These are phyloP conservation scores for Cremastobaeus sp. DNA, from an alignment of 2,888 invertebrate genomes.

Conservation along the genomic window DNA sequence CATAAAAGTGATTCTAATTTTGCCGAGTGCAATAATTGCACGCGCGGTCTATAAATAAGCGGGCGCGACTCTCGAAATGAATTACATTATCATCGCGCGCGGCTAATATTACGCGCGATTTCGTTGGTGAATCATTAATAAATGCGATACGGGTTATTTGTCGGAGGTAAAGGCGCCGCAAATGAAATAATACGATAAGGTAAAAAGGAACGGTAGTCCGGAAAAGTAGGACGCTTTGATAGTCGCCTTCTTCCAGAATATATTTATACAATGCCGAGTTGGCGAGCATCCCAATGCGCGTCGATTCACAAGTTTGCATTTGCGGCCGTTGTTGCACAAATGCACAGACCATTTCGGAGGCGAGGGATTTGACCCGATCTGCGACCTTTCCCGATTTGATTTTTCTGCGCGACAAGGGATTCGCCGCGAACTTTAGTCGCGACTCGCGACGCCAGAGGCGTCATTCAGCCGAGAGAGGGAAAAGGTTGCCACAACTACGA, in stretches of 20 bases:
- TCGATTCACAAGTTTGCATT: constrained; percentile 59
- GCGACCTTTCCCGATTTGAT: constrained; percentile 7
- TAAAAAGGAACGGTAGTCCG: background rate
- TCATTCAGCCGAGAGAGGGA: constrained; percentile 8
- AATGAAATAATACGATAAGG: background rate
- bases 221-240: constrained; percentile 28
- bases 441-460: constrained; percentile 19
- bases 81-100: background rate
- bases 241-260: constrained; percentile 22
- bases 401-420: background rate
- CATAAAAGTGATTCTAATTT: constrained; percentile 21
- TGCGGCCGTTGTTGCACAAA: constrained; percentile 55
- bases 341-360: constrained; percentile 36
- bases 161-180: constrained; percentile 5
- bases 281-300: constrained; percentile 31
- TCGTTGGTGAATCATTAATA: constrained; percentile 28
- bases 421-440: constrained; percentile 20
- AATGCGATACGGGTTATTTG: constrained; percentile 4
- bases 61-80: constrained; percentile 4
- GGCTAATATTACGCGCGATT: constrained; percentile 15
- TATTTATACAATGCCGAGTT: constrained; percentile 48
- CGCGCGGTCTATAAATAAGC: constrained; percentile 19
- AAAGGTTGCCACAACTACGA: constrained; percentile 11
- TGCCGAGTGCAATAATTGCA: constrained; percentile 10
- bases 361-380: constrained; percentile 24